These are phyloP conservation scores for Thryonomys swinderianus DNA, from an alignment of 2,113 vertebrate species.

Conservation along the genomic window DNA sequence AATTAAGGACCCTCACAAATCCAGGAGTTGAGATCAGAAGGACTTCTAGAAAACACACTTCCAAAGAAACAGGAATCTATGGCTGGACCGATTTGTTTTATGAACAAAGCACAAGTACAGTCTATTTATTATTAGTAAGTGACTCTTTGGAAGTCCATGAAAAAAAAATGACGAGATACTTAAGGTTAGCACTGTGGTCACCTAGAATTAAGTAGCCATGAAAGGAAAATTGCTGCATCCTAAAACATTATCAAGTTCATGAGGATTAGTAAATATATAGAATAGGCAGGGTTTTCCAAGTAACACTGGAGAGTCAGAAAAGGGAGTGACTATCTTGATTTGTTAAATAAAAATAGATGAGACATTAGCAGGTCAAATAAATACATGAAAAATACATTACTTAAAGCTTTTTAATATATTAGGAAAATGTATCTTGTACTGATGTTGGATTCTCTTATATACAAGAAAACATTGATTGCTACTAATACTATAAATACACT, in stretches of 20 bases:
- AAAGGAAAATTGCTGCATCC: not conserved
- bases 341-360: not conserved
- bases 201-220: not conserved
- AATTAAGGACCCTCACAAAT: not conserved
- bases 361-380: not conserved
- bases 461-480: not conserved
- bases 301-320: not conserved
- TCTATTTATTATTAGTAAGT: not conserved
- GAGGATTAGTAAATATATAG: not conserved
- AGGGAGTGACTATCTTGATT: not conserved
- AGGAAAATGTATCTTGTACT: not conserved
- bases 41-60: not conserved
- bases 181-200: not conserved
- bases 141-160: not conserved
- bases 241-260: not conserved
- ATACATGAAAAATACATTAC: not conserved
- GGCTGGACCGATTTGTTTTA: not conserved
- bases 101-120: not conserved
- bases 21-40: not conserved
- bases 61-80: not conserved
- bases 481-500: not conserved
- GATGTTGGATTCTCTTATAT: not conserved
- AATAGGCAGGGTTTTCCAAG: not conserved
- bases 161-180: constrained; percentile 28
- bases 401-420: not conserved